Percentiles rank a stretch among this genome's conserved stretches.
Conservation (phyloP, 2,888 invertebrate species). For the Meteorus cinctellus region DNA sequence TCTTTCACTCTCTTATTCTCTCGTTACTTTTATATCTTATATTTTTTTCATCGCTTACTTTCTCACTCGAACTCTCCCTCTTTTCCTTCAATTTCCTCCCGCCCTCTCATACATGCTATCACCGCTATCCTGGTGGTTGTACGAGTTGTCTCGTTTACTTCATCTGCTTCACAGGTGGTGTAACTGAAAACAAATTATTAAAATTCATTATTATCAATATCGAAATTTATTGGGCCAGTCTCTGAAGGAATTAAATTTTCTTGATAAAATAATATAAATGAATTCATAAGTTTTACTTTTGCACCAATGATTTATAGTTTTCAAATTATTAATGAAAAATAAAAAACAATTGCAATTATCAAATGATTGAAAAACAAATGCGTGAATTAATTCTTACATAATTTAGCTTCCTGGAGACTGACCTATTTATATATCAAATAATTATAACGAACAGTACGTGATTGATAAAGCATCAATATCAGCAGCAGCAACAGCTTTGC, state of each 20-base stretch:
- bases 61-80: constrained; percentile 38
- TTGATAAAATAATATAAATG: neutral
- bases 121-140: constrained; percentile 45
- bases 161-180: constrained; percentile 60
- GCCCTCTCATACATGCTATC: constrained; percentile 38
- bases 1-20: constrained; percentile 29
- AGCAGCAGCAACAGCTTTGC: neutral
- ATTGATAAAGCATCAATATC: neutral
- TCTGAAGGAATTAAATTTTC: neutral
- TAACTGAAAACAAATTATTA: constrained; percentile 63
- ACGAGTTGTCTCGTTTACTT: constrained; percentile 59
- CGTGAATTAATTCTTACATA: no score
- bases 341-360: no score
- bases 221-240: neutral
- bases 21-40: constrained; percentile 36
- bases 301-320: no score
- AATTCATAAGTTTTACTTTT: no score
- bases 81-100: constrained; percentile 35
- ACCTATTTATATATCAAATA: neutral
- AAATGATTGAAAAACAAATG: no score
- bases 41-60: constrained; percentile 40
- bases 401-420: no score
- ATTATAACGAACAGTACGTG: neutral
- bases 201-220: constrained; percentile 40
- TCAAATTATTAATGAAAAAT: no score